Evolutionary conservation across 2,113 vertebrate species (phyloP), one percentile per base, ranked within the genome.

Genomic region (Hypanus sabinus): DNA sequence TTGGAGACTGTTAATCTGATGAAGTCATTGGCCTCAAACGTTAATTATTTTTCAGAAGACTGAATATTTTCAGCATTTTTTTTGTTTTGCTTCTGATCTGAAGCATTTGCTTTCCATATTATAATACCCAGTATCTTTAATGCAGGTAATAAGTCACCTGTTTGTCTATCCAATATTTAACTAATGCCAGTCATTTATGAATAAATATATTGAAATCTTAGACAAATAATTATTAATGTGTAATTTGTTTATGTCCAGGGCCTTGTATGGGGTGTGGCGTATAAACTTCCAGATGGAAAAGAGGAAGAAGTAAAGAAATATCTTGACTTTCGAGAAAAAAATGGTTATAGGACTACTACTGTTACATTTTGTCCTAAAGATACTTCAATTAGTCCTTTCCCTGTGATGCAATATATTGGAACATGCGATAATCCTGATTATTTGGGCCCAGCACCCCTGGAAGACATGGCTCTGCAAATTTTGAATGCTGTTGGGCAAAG

Each of bases 201-300:
- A 14, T 55, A 92, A 38, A 92, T 55, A 20, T n/a, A 92, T 92
- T 71, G 6, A 70, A 22, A 46, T 71, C 73, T 75, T 93, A 18
- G 8, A 93, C 91, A 75, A 38, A 46, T 93, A 5, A 27, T 73
- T n/a, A 36, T 94, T 65, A 62, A 38, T 57, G 22, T 81, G 57
- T 87, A 5, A 20, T 95, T 57, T 94, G 62, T 95, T 95, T 95
- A 94, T 95, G 65, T 90, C 68, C 96, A 99, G 99, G 98, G 97
- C 0, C 98, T 97, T 16, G 99, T 99, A 80, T 99, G 99, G 99
- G 99, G 99, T 57, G 97, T 99, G 71, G 99, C 98, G 94, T 99
- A 99, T 96, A 98, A 97, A 95, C 94, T 99, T 87, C 99, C 99
- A 24, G 96, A 96, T 0, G 99, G 98, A 94, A 97, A 95, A 85